phyloP scores from a whole-genome alignment of 2,888 invertebrate species.

The Neoaliturus tenellus region DNA sequence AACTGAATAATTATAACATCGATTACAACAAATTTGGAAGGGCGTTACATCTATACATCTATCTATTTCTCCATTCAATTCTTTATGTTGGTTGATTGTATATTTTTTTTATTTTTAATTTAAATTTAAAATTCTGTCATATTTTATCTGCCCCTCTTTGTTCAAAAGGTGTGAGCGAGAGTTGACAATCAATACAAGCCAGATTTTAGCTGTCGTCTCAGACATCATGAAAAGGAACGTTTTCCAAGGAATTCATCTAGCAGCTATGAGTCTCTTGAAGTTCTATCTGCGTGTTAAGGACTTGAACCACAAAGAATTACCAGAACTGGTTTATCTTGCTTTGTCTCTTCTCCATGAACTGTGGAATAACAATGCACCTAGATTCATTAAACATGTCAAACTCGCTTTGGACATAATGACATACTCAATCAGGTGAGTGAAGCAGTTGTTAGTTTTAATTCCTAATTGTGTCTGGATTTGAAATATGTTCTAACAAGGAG shows the following conservation, averaged over 20 bases:
- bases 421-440: background rate
- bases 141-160: no score
- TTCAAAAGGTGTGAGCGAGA: background rate
- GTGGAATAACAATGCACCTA: background rate
- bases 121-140: no score
- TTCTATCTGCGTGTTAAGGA: background rate
- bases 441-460: no score
- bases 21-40: no score
- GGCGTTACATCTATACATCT: no score
- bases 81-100: no score
- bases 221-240: background rate
- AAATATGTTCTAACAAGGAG: no score
- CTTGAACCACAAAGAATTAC: background rate
- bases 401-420: background rate
- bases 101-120: no score
- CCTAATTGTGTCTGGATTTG: no score
- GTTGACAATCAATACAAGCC: background rate
- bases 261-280: background rate
- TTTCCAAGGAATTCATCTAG: background rate
- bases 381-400: background rate
- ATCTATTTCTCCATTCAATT: no score
- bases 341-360: background rate
- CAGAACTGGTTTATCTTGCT: background rate
- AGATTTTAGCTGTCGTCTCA: background rate
- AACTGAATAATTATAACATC: no score